Conservation (phyloP, 2,113 vertebrate species). For the Eurypyga helias region DNA sequence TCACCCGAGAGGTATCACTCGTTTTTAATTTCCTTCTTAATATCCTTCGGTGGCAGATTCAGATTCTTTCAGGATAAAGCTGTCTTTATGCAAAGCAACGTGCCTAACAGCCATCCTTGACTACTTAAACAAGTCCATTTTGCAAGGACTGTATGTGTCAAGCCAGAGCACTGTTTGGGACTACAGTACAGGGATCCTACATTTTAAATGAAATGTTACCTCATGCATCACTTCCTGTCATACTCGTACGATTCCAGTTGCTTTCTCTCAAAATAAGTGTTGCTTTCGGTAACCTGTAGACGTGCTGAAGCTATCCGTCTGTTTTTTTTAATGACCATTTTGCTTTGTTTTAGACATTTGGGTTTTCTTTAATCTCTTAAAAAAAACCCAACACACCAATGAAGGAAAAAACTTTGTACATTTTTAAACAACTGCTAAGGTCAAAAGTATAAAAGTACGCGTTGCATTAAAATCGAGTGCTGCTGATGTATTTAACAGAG, state of each 20-base stretch:
- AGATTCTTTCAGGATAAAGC: neutral
- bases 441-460: neutral
- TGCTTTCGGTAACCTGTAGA: neutral
- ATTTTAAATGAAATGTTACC: conserved; percentile 36
- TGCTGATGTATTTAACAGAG: conserved; percentile 38
- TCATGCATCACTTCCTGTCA: conserved; percentile 34
- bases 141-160: conserved; percentile 14
- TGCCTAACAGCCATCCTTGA: neutral
- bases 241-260: neutral
- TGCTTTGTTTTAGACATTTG: neutral
- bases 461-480: conserved; percentile 34
- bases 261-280: neutral
- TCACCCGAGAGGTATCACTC: neutral
- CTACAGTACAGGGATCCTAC: conserved; percentile 14
- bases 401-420: conserved; percentile 13
- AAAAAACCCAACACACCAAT: neutral
- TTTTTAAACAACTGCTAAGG: conserved; percentile 15
- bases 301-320: neutral
- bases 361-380: conserved; percentile 1
- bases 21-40: neutral
- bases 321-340: neutral
- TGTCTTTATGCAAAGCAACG: conserved; percentile 20
- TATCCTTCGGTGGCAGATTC: neutral
- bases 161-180: neutral
- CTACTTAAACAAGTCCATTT: conserved; percentile 39